A percentile compares a stretch with the other conserved stretches of the same genome.
Evolutionary conservation across 35 echinoderm and acorn worm genomes (phyloP).

Genomic region (Nesometra sesokonis): DNA sequence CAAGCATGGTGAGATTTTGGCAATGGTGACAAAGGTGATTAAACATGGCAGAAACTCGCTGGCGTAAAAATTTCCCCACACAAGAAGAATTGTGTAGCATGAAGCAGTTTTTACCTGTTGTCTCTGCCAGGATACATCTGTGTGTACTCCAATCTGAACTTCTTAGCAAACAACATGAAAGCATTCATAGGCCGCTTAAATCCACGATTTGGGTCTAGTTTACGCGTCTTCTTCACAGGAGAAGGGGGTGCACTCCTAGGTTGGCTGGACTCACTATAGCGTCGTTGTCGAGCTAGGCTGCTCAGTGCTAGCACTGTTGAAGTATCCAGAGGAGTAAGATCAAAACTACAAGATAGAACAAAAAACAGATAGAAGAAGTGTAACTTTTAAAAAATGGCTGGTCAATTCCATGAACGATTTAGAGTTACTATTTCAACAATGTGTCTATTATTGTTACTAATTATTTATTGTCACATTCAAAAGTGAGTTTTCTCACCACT

Average conservation of each 20-base stretch:
- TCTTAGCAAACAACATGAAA: conserved; percentile 60
- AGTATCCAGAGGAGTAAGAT: conserved; percentile 31
- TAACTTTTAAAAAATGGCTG: too few relatives aligned
- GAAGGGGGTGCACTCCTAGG: neutral
- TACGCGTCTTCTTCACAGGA: neutral
- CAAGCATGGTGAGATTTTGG: too few relatives aligned
- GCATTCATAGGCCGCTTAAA: conserved; percentile 58
- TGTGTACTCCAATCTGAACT: conserved; percentile 48
- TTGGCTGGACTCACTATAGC: conserved; percentile 18
- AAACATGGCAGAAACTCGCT: too few relatives aligned
- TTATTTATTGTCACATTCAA: too few relatives aligned
- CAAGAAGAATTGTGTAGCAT: too few relatives aligned
- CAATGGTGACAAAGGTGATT: too few relatives aligned
- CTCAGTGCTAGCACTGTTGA: conserved; percentile 34
- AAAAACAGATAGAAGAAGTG: neutral
- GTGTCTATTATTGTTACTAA: too few relatives aligned
- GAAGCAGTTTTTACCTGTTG: conserved; percentile 54
- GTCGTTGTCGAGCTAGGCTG: conserved; percentile 33
- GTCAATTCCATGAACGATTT: too few relatives aligned
- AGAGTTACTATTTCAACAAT: too few relatives aligned
- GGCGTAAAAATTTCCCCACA: too few relatives aligned
- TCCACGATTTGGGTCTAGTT: neutral
- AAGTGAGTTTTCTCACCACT: too few relatives aligned
- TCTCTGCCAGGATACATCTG: conserved; percentile 51
- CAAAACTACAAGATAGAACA: conserved; percentile 1